Base-by-base conservation (phyloP, 2,113 vertebrate genomes). In the Zootoca vivipara region DNA sequence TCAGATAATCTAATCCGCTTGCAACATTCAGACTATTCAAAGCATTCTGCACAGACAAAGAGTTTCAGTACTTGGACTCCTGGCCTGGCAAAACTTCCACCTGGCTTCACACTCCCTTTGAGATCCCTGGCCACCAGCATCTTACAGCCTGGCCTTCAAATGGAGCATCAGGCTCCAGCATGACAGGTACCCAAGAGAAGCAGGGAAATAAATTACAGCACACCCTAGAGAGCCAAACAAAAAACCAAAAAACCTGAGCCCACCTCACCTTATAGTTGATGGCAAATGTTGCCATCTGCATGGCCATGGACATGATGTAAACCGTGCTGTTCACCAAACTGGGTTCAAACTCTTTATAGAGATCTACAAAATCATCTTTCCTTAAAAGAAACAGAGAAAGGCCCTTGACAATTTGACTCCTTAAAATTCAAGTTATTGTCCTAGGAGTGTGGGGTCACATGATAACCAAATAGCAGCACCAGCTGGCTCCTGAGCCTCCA, bases 221-320 rank as follows among this genome's bases (percentile, higher is more conserved):
- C 33, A 33, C 20, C 38, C 65, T 28, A n/a, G 9, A n/a, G 5
- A 78, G 56, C 16, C 74, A 2, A 22, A 56, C n/a, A 16, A 74
- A n/a, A 3, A 78, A 35, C 16, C 74, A 2, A 22, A 56, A 42
- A 16, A 74, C 0, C 18, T 2, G 7, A 81, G 6, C 28, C 0
- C 0, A 12, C 42, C 89, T 89, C 95, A 98, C 99, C 98, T 99
- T 99, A 95, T 99, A 99, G 95, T 99, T 99, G 95, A 99, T 99
- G 73, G 98, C 99, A 24, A 99, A 99, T 0, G 99, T 99, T 86
- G 98, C 98, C 96, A 99, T 99, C 92, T 99, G 99, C 98, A 99
- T 99, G 40, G 99, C 98, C 98, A 99, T 98, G 7, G 99, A 98
- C 98, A 99, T 99, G 92, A 99, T 99, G 93, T 99, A 99, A 72